A percentile compares a stretch with the other conserved stretches of the same genome.
Conservation (phyloP, 2,113 vertebrate genomes). For the Asarcornis scutulata region DNA sequence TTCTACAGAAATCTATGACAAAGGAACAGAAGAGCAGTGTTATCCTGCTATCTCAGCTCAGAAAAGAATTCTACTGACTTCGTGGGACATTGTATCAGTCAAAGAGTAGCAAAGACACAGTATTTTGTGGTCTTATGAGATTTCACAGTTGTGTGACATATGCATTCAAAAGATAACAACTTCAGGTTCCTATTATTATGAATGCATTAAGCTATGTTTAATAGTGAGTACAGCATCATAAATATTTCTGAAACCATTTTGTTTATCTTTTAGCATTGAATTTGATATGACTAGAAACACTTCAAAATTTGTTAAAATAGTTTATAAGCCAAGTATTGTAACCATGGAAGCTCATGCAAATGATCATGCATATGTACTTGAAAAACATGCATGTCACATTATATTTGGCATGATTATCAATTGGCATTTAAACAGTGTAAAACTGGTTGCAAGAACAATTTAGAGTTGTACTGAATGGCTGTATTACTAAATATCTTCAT, state of each 20-base stretch:
- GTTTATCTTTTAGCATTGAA: constrained; percentile 13
- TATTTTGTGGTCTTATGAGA: not conserved
- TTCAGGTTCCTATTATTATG: not conserved
- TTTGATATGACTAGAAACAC: constrained; percentile 13
- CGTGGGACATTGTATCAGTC: not conserved
- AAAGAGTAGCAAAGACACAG: not conserved
- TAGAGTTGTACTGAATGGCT: not conserved
- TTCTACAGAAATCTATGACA: not conserved
- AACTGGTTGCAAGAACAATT: not conserved
- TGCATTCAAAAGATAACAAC: not conserved
- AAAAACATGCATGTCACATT: not conserved
- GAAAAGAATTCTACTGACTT: not conserved
- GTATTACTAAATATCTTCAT: not conserved
- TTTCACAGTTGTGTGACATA: not conserved
- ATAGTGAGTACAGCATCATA: not conserved
- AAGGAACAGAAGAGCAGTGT: not conserved
- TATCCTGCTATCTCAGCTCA: not conserved
- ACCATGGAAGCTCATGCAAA: not conserved
- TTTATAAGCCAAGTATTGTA: not conserved
- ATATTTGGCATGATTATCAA: not conserved
- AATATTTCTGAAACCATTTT: constrained; percentile 7
- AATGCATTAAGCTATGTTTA: not conserved
- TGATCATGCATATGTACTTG: not conserved
- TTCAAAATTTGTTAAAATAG: constrained; percentile 23
- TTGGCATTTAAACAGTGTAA: not conserved